A percentile compares a stretch with the other conserved stretches of the same genome.
Evolutionary conservation across 2,797 vertebrate genomes (phyloP).

Genomic region (Apogon hyalosoma): DNA sequence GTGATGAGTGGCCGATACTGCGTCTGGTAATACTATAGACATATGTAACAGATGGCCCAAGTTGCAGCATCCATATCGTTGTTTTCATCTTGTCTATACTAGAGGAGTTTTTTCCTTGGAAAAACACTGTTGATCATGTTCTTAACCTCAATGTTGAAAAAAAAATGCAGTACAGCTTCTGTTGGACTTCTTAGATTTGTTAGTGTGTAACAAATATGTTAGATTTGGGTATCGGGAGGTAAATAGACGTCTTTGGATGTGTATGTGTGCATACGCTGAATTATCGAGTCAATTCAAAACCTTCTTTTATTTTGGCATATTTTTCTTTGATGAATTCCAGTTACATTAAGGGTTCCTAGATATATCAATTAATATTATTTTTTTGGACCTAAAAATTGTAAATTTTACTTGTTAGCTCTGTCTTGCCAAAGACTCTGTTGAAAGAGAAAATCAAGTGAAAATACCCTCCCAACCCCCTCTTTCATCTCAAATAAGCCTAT

Average conservation of each 20-base stretch:
- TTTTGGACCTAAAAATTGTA: conserved; percentile 39
- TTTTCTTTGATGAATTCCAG: conserved; percentile 14
- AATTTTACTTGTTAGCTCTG: conserved; percentile 37
- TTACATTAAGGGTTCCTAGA: conserved; percentile 36
- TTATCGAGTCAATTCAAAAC: conserved; percentile 11
- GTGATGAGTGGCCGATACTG: conserved; percentile 31
- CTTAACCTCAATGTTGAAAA: conserved; percentile 17
- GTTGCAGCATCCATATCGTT: conserved; percentile 51
- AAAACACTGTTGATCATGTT: conserved; percentile 25
- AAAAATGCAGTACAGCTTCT: conserved; percentile 14
- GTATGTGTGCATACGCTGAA: conserved; percentile 4
- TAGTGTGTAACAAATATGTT: conserved; percentile 17
- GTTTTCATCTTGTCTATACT: conserved; percentile 47
- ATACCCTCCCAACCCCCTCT: conserved; percentile 45
- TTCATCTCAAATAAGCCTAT: conserved; percentile 64
- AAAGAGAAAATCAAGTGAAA: conserved; percentile 55
- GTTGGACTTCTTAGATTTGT: conserved; percentile 14
- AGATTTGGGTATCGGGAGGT: conserved; percentile 22
- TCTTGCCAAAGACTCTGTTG: conserved; percentile 47
- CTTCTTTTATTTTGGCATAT: background rate
- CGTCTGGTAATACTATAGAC: conserved; percentile 48
- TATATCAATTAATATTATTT: conserved; percentile 38
- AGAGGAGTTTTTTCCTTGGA: conserved; percentile 52
- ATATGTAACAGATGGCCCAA: conserved; percentile 62
- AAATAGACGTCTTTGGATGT: conserved; percentile 14